Evolutionary conservation across 2,113 vertebrate species (phyloP), one percentile per base, ranked within the genome.

Genomic region (Solenodon paradoxus): DNA sequence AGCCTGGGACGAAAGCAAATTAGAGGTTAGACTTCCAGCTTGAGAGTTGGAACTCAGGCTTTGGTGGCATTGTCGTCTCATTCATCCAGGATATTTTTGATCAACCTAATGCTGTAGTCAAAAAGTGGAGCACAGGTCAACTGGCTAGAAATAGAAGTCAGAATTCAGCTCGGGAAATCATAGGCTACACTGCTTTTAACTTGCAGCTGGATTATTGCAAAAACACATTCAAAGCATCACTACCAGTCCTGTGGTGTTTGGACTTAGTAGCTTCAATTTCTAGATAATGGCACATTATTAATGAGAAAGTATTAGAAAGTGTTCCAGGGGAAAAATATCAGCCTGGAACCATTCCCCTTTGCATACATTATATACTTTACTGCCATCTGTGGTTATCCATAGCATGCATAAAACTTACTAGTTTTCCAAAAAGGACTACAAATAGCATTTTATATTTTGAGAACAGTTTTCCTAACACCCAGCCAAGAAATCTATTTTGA

Each of bases 271-370:
- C 75, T 61, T 97, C 94, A 95, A 77, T 98, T 97, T 94, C 77
- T 83, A 93, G 92, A 96, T 97, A 97, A 98, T 97, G 95, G 94
- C 57, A 83, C 64, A 72, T 97, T 97, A 97, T 98, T 98, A 98
- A 97, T 95, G 95, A 90, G 87, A 77, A 96, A 85, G n/a, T 96
- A 96, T 94, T 95, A 90, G 71, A 88, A 97, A 75, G 74, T 95
- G 98, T 97, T 97, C 64, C 72, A 97, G 90, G 95, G 95, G 80
- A n/a, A 90, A 93, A 78, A 63, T 68, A 88, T 40, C 92, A 96
- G 84, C 75, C 95, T 94, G 94, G 91, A 97, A 88, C 92, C 85
- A 92, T 95, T 77, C 88, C 93, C 71, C 68, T 88, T 72, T 79
- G 42, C 93, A 90, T 96, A 61, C 68, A 68, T 98, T 96, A 96